phyloP scores from a whole-genome alignment of 2,113 vertebrate genomes.

The Diadophis punctatus region DNA sequence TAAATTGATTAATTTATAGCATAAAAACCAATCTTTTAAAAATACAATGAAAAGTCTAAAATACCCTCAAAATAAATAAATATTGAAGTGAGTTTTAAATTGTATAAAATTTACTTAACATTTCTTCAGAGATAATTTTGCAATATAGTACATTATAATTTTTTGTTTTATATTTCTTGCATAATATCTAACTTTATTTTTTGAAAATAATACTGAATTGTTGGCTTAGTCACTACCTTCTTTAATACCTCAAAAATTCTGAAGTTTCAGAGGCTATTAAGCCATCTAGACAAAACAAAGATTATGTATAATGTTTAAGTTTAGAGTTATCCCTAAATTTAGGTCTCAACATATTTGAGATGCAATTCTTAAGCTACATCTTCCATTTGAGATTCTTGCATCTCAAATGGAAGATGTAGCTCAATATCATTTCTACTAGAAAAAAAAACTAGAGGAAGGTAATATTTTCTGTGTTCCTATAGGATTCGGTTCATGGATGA shows the following conservation, averaged over 20 bases:
- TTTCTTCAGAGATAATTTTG: background rate
- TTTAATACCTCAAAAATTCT: background rate
- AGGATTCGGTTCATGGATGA: background rate
- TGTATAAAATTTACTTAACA: background rate
- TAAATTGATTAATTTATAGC: background rate
- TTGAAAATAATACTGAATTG: background rate
- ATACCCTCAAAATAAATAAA: background rate
- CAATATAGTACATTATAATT: background rate
- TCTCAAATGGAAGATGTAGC: background rate
- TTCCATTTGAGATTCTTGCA: background rate
- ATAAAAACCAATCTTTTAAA: background rate
- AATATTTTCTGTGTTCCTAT: background rate
- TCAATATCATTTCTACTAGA: background rate
- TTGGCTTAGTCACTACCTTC: background rate
- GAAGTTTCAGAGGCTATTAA: background rate
- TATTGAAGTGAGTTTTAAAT: background rate
- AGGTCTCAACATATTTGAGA: background rate
- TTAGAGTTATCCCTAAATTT: background rate
- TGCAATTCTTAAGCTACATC: background rate
- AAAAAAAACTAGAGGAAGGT: background rate
- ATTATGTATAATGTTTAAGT: background rate
- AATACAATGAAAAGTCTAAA: background rate
- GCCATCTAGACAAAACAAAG: background rate
- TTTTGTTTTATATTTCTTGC: background rate
- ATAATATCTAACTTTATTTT: background rate